phyloP scores from a whole-genome alignment of 2,797 vertebrate genomes.

The Lagocephalus sceleratus region DNA sequence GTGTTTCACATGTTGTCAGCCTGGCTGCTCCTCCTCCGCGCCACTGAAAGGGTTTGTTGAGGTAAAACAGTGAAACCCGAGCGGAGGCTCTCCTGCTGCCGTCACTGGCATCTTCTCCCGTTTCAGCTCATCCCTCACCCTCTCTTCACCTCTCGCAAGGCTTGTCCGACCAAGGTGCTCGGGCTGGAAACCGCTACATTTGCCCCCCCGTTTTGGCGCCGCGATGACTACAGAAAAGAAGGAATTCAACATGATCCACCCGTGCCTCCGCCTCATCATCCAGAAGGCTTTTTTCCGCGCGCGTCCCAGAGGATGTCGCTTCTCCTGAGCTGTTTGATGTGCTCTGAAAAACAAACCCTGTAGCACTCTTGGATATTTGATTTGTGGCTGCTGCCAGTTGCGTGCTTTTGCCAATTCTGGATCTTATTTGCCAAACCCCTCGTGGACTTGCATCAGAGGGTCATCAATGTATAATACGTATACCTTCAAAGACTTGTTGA shows the following conservation, averaged over 20 bases:
- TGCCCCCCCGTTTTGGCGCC: slow-evolving; percentile 4
- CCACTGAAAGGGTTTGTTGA: slow-evolving; percentile 13
- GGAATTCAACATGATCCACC: slow-evolving; percentile 18
- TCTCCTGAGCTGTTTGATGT: slow-evolving; percentile 42
- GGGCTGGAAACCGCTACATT: neutral
- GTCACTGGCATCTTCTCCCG: slow-evolving; percentile 33
- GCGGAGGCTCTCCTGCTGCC: slow-evolving; percentile 20
- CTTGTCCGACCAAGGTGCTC: neutral
- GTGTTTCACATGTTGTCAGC: neutral
- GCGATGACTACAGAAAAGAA: slow-evolving; percentile 5
- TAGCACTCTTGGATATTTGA: slow-evolving; percentile 29
- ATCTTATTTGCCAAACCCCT: slow-evolving; percentile 21
- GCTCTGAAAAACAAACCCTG: slow-evolving; percentile 40
- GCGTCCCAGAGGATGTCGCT: slow-evolving; percentile 14
- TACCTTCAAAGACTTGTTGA: neutral
- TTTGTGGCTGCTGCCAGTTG: slow-evolving; percentile 17
- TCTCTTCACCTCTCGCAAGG: neutral
- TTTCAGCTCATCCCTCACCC: slow-evolving; percentile 27
- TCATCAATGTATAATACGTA: slow-evolving; percentile 3
- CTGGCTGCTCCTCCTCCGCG: neutral
- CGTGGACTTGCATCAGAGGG: slow-evolving; percentile 13
- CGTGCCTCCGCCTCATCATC: slow-evolving; percentile 21
- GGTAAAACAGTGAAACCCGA: slow-evolving; percentile 44
- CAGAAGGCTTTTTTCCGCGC: neutral
- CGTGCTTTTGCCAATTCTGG: slow-evolving; percentile 8